phyloP scores from a whole-genome alignment of 2,888 invertebrate genomes.

The Lymantria monacha region DNA sequence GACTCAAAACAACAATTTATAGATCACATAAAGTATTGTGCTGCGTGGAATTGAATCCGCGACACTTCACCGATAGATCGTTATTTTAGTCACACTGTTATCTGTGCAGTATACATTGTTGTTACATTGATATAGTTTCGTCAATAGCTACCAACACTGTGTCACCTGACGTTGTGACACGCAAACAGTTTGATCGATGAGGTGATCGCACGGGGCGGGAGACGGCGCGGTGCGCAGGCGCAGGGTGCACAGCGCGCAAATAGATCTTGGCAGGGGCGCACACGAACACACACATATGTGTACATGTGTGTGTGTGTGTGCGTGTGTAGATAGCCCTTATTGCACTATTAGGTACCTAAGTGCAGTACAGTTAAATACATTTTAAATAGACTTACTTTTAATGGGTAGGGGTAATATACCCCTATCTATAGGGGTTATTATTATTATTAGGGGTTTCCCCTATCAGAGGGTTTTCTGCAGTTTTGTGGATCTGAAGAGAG shows the following conservation, averaged over 20 bases:
- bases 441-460: too few species aligned
- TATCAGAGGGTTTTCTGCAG: too few species aligned
- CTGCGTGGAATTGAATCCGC: too few species aligned
- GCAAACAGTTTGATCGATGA: slow-evolving; percentile 36
- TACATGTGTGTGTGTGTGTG: slow-evolving; percentile 7
- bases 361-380: background rate
- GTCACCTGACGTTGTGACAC: slow-evolving; percentile 22
- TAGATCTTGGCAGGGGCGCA: slow-evolving; percentile 51
- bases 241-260: slow-evolving; percentile 32
- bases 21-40: too few species aligned
- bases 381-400: background rate
- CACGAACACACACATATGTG: slow-evolving; percentile 16
- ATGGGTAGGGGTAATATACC: too few species aligned
- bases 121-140: background rate
- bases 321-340: slow-evolving; percentile 13
- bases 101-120: background rate
- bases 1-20: too few species aligned
- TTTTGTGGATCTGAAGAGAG: too few species aligned
- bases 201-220: slow-evolving; percentile 23
- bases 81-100: too few species aligned
- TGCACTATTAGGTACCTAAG: slow-evolving; percentile 5
- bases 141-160: background rate
- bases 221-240: slow-evolving; percentile 18
- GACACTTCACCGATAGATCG: too few species aligned
- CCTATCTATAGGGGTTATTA: too few species aligned